Conservation (phyloP, 2,888 invertebrate genomes). For the Chirona hameri region DNA sequence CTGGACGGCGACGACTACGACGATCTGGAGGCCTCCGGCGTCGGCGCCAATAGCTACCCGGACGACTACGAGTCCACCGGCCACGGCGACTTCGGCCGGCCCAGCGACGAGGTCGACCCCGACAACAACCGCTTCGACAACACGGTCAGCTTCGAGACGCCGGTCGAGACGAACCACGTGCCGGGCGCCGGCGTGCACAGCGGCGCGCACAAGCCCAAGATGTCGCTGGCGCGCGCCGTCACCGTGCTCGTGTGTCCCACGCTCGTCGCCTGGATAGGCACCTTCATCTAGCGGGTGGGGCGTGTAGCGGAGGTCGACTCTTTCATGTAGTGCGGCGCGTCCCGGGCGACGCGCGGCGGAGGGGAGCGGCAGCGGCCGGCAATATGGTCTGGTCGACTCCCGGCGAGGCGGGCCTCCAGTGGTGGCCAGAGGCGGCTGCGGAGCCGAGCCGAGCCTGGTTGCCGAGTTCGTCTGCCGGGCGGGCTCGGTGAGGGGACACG, state of each 20-base stretch:
- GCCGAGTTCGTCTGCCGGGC: too few relatives aligned
- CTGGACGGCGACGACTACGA: not conserved
- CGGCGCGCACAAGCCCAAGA: constrained; percentile 10
- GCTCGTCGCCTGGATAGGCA: constrained; percentile 24
- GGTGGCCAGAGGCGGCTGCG: too few relatives aligned
- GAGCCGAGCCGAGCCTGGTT: too few relatives aligned
- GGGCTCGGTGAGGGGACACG: too few relatives aligned
- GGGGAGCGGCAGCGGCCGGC: not conserved
- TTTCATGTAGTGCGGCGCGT: not conserved
- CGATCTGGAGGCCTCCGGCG: not conserved
- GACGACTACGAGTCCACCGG: not conserved
- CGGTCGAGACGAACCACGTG: not conserved
- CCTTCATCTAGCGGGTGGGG: constrained; percentile 3
- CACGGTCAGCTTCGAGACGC: not conserved
- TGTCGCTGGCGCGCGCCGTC: constrained; percentile 39
- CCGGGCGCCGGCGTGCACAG: not conserved
- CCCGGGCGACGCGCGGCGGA: not conserved
- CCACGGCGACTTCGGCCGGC: not conserved
- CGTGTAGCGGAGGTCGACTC: not conserved
- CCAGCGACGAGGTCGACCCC: not conserved
- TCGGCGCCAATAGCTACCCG: not conserved
- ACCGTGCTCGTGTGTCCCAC: constrained; percentile 32
- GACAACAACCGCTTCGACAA: not conserved
- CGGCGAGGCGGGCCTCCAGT: not conserved
- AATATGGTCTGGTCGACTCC: not conserved